Percentiles rank a stretch among this genome's conserved stretches.
phyloP scores from a whole-genome alignment of 2,888 invertebrate genomes.

The Tetragonula carbonaria region DNA sequence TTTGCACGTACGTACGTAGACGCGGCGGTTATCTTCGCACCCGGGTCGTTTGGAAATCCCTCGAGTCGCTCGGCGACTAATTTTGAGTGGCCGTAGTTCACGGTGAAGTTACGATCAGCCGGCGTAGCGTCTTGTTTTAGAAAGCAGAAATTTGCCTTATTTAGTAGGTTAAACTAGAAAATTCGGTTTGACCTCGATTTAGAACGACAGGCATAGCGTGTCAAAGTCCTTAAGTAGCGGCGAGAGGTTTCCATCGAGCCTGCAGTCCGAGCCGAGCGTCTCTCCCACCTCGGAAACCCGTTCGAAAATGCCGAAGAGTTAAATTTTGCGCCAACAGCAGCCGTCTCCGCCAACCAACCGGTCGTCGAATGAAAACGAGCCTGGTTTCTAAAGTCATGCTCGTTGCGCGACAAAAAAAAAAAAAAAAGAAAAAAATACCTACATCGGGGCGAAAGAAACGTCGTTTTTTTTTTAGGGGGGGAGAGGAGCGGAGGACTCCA shows the following conservation, averaged over 20 bases:
- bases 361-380: background rate
- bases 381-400: background rate
- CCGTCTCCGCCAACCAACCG: background rate
- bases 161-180: slow-evolving; percentile 84
- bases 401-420: background rate
- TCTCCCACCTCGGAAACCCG: slow-evolving; percentile 14
- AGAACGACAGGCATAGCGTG: slow-evolving; percentile 64
- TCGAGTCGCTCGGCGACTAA: slow-evolving; percentile 67
- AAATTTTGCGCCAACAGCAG: background rate
- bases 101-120: slow-evolving; percentile 63
- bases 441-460: background rate
- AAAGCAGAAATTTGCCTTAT: slow-evolving; percentile 83
- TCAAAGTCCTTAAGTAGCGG: slow-evolving; percentile 64
- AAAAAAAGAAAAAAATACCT: no score
- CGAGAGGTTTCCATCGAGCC: slow-evolving; percentile 63
- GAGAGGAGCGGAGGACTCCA: no score
- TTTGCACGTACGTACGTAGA: slow-evolving; percentile 17
- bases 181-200: slow-evolving; percentile 84
- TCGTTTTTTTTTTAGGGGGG: no score
- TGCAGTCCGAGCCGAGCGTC: slow-evolving; percentile 31
- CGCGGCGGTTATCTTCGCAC: slow-evolving; percentile 5
- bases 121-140: slow-evolving; percentile 76
- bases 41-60: slow-evolving; percentile 72
- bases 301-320: slow-evolving; percentile 35
- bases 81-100: slow-evolving; percentile 71